Percentiles rank a stretch among this genome's conserved stretches.
phyloP scores from a whole-genome alignment of 2,888 invertebrate genomes.

The Siphlonurus alternatus region DNA sequence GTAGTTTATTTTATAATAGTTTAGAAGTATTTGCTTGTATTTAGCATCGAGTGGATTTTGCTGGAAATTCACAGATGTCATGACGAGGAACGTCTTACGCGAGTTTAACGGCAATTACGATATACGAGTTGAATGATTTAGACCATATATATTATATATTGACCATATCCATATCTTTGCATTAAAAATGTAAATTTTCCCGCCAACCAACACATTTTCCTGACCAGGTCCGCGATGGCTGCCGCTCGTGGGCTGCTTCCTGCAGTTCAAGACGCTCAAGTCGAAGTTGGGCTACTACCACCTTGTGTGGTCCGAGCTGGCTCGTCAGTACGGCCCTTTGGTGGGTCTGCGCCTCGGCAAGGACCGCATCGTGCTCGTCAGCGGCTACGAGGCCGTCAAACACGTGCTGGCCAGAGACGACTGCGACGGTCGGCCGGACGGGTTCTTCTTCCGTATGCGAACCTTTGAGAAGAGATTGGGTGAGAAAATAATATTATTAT shows the following conservation, averaged over 20 bases:
- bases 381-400: conserved; percentile 40
- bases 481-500: conserved; percentile 20
- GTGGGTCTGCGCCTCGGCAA: conserved; percentile 47
- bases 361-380: conserved; percentile 41
- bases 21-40: too few species aligned
- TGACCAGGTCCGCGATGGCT: not conserved
- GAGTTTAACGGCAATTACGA: too few species aligned
- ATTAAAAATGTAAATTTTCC: too few species aligned
- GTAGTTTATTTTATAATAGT: too few species aligned
- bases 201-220: too few species aligned
- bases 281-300: conserved; percentile 32
- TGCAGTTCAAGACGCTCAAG: not conserved
- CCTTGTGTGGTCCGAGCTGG: conserved; percentile 39
- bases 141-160: too few species aligned
- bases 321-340: conserved; percentile 41
- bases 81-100: too few species aligned
- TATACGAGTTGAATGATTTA: too few species aligned
- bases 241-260: not conserved
- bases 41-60: too few species aligned
- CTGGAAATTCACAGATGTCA: too few species aligned
- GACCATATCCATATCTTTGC: too few species aligned
- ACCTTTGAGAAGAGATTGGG: conserved; percentile 49
- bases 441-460: conserved; percentile 47
- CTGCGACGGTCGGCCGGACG: conserved; percentile 53
- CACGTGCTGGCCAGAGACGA: conserved; percentile 42